Percentiles rank a stretch among this genome's conserved stretches.
Evolutionary conservation across 2,888 invertebrate species (phyloP).

Genomic region (Caenorhabditis drosophilae): DNA sequence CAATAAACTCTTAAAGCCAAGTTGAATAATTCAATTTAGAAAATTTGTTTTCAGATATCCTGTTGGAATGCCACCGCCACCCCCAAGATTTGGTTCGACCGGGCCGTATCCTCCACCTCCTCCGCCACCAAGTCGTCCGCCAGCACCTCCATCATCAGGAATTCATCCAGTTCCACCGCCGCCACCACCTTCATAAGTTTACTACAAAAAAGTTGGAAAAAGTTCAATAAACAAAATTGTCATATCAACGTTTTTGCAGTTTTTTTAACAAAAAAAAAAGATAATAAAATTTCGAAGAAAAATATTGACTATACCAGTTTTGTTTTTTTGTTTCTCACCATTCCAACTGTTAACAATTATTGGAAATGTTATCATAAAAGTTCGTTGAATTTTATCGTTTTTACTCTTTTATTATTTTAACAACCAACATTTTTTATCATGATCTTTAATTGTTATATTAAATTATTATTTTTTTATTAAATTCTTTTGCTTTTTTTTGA

Average conservation of each 20-base stretch:
- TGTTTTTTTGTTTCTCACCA: too few species aligned
- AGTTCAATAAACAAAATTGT: neutral
- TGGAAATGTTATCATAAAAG: too few species aligned
- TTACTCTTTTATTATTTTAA: too few species aligned
- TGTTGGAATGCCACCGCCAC: slow-evolving; percentile 44
- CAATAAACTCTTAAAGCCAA: neutral
- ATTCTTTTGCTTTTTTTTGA: too few species aligned
- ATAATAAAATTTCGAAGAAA: neutral
- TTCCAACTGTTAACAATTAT: too few species aligned
- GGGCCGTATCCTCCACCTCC: slow-evolving; percentile 31
- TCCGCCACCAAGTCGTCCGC: slow-evolving; percentile 36
- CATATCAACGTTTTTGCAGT: neutral
- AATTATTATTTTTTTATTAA: too few species aligned
- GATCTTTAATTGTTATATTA: too few species aligned
- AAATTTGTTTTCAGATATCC: slow-evolving; percentile 20
- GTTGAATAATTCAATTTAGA: neutral
- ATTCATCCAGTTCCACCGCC: slow-evolving; percentile 51
- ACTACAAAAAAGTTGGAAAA: neutral
- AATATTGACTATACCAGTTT: too few species aligned
- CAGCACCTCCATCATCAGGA: slow-evolving; percentile 48
- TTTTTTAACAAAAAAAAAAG: neutral
- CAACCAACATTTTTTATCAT: too few species aligned
- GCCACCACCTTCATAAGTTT: slow-evolving; percentile 29
- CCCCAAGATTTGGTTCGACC: slow-evolving; percentile 31
- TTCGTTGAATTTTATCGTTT: too few species aligned